phyloP scores from a whole-genome alignment of 2,113 vertebrate genomes.

The Columbina picui region DNA sequence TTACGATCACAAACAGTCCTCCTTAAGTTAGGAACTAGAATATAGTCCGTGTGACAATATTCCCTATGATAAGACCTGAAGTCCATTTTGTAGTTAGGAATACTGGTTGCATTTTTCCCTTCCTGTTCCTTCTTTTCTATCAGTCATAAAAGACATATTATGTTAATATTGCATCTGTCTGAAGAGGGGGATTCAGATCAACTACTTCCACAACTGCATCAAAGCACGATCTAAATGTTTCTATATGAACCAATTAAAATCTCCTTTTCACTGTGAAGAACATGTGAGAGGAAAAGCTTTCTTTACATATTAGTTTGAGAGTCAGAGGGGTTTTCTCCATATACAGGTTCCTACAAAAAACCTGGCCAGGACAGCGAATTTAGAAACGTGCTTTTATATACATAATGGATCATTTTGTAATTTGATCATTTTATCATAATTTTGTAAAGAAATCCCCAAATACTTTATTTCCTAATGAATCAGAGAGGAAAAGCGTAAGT shows the following conservation, averaged over 20 bases:
- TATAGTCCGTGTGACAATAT: neutral
- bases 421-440: neutral
- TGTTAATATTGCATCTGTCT: neutral
- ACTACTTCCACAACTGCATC: neutral
- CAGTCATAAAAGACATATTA: neutral
- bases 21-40: neutral
- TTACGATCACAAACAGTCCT: neutral
- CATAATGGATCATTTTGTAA: neutral
- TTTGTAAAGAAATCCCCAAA: neutral
- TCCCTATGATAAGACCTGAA: neutral
- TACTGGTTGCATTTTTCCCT: neutral
- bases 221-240: neutral
- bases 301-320: neutral
- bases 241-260: neutral
- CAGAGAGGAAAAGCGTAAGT: neutral
- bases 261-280: neutral
- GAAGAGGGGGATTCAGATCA: neutral
- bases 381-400: neutral
- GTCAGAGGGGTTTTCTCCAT: neutral
- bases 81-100: neutral
- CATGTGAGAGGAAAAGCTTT: neutral
- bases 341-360: neutral
- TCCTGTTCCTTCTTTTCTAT: neutral
- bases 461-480: neutral
- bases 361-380: neutral